Evolutionary conservation across 2,888 invertebrate species (phyloP).

Genomic region (Parascotia fuliginaria): DNA sequence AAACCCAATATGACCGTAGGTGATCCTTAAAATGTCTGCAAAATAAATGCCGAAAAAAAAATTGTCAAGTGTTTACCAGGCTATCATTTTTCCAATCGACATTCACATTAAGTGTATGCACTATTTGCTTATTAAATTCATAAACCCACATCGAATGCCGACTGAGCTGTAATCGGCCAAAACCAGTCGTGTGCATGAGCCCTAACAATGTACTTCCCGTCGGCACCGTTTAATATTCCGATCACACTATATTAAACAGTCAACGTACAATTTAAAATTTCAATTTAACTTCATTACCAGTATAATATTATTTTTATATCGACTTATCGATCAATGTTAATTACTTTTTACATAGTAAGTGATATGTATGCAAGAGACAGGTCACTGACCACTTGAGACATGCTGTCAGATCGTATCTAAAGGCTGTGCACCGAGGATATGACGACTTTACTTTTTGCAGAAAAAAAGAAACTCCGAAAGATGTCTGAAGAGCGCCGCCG

Average conservation of each 20-base stretch:
- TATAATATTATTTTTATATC: conserved; percentile 23
- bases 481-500: conserved; percentile 71
- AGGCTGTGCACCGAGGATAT: conserved; percentile 60
- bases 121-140: conserved; percentile 7
- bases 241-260: conserved; percentile 9
- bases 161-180: conserved; percentile 1
- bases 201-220: conserved; percentile 22
- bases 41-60: no score
- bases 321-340: conserved; percentile 45
- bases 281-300: conserved; percentile 30
- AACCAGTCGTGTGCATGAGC: conserved; percentile 14
- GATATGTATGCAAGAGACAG: conserved; percentile 51
- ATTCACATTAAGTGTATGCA: background rate
- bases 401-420: conserved; percentile 68
- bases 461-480: conserved; percentile 60
- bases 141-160: conserved; percentile 1
- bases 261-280: conserved; percentile 23
- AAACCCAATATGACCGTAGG: no score
- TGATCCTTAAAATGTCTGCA: no score
- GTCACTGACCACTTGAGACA: conserved; percentile 70
- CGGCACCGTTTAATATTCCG: conserved; percentile 13
- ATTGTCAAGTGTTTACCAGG: background rate
- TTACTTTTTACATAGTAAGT: conserved; percentile 44
- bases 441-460: conserved; percentile 73
- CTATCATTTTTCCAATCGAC: background rate